Percentiles rank a stretch among this genome's conserved stretches.
Evolutionary conservation across 1,140 invertebrate genomes (phyloP).

Genomic region (Odontomachus brunneus): DNA sequence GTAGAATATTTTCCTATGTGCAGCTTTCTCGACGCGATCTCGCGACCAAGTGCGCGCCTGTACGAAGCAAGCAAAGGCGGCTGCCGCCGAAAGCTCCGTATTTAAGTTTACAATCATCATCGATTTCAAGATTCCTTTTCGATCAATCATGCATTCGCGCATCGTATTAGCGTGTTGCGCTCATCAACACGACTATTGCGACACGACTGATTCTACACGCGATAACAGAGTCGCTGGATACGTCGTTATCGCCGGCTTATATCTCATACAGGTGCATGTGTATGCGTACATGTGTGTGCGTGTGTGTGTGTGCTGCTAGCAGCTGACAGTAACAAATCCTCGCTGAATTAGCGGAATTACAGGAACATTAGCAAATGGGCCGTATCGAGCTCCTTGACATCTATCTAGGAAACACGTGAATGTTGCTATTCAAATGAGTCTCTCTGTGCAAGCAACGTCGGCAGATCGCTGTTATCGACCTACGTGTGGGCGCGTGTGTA

Average conservation of each 20-base stretch:
- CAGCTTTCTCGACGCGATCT: no score
- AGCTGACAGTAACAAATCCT: slow-evolving; percentile 50
- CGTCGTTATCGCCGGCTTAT: slow-evolving; percentile 2
- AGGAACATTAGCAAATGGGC: slow-evolving; percentile 11
- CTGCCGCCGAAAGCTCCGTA: slow-evolving; percentile 17
- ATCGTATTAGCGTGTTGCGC: background rate
- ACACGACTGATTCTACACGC: background rate
- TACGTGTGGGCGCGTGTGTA: background rate
- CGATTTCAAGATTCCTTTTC: slow-evolving; percentile 34
- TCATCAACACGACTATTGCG: background rate
- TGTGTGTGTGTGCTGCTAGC: background rate
- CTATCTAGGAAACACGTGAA: slow-evolving; percentile 23
- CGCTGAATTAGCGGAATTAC: slow-evolving; percentile 37
- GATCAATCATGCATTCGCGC: slow-evolving; percentile 3
- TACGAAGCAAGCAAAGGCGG: background rate
- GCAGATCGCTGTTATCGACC: slow-evolving; percentile 17
- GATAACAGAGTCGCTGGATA: slow-evolving; percentile 7
- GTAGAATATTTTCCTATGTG: no score
- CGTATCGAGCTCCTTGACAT: slow-evolving; percentile 36
- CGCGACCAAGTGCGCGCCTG: background rate
- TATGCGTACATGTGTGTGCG: background rate
- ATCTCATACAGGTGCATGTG: background rate
- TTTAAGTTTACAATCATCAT: background rate
- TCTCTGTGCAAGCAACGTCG: background rate
- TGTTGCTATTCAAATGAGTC: slow-evolving; percentile 24